Evolutionary conservation across 2,113 vertebrate genomes (phyloP), one percentile per base, ranked within the genome.

Genomic region (Hypanus sabinus): DNA sequence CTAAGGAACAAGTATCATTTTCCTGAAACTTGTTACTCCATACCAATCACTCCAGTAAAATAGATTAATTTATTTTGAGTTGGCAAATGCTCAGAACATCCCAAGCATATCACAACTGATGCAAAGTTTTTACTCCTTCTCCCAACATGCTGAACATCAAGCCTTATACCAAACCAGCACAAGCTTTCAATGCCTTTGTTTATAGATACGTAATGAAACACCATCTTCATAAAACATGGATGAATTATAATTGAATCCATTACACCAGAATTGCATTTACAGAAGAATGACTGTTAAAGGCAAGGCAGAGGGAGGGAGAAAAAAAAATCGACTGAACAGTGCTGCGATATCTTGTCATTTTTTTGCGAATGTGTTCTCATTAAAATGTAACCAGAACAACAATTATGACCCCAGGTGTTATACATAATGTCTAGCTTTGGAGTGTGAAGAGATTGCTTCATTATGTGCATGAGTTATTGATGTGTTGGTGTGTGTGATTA

Each of bases 391-490:
- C 85, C n/a, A 90, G 60, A 90, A 90, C 85, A 90, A 90, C 85
- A 90, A 90, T 90, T 68, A 90, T 90, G 85, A 90, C 60, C 85
- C 85, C 60, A 90, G 85, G 85, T 90, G 85, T 90, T 90, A 60
- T 90, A 36, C 85, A 90, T 65, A 90, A 90, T 33, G 60, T 90
- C 60, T 90, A 90, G 85, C 60, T 90, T 90, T 65, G 85, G 60
- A 90, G 60, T 90, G 57, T 90, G 60, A 90, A 90, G 60, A 65
- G 85, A 90, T 90, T 90, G 60, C 85, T 90, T 90, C 85, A 90
- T 90, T 90, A 90, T 90, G 85, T 90, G 85, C 85, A 90, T 90
- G 85, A 90, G 85, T 90, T 90, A 90, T 90, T 90, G 85, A 90
- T 90, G 85, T 90, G 85, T 90, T 90, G 18, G 30, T 16, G 62